Percentiles rank a stretch among this genome's conserved stretches.
Conservation (phyloP, 2,113 vertebrate species). For the Gavialis gangeticus region DNA sequence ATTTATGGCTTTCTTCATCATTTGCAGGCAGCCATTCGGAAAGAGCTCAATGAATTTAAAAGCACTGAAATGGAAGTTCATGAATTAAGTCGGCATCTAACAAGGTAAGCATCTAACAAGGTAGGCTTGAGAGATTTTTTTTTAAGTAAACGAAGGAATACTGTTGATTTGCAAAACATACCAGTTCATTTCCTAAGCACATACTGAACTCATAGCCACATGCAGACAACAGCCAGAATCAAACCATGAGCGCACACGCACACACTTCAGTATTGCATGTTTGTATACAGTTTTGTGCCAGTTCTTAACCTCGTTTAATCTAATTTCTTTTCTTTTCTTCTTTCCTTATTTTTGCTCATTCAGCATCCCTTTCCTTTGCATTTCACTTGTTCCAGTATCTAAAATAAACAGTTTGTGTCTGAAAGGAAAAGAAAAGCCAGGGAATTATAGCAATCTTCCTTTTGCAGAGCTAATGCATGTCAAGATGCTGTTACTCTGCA, state of each 20-base stretch:
- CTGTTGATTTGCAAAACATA: not conserved
- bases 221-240: not conserved
- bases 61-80: constrained; percentile 99
- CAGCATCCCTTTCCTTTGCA: not conserved
- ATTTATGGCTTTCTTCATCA: constrained; percentile 51
- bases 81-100: constrained; percentile 97
- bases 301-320: not conserved
- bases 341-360: not conserved
- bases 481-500: not conserved
- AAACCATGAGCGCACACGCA: not conserved
- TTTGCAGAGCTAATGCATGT: rapidly evolving
- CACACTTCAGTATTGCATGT: rapidly evolving
- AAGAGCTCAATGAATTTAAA: constrained; percentile 99
- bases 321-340: not conserved
- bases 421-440: not conserved
- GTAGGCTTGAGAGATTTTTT: constrained; percentile 71
- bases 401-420: not conserved
- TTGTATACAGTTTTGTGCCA: rapidly evolving
- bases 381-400: not conserved
- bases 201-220: not conserved
- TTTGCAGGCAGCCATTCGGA: constrained; percentile 95
- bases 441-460: not conserved
- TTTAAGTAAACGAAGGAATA: not conserved
- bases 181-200: not conserved
- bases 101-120: constrained; percentile 98